phyloP scores from a whole-genome alignment of 2,888 invertebrate genomes.

The Ommatoiulus sabulosus region DNA sequence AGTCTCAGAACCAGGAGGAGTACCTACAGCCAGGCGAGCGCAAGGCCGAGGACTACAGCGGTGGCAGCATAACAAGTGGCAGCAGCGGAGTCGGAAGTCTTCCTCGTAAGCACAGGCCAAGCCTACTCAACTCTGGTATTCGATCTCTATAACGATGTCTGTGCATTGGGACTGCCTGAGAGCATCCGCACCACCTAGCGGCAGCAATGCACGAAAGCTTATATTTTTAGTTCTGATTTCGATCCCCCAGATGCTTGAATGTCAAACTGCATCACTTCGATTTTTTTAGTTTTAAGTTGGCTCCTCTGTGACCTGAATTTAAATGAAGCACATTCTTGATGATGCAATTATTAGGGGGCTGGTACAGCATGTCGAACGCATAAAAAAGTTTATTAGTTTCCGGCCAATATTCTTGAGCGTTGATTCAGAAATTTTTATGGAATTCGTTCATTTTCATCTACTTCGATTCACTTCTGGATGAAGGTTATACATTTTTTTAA shows the following conservation, averaged over 20 bases:
- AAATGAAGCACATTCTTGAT: neutral
- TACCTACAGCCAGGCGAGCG: constrained; percentile 64
- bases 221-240: neutral
- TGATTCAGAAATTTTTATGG: too few species aligned
- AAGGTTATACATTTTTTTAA: too few species aligned
- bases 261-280: neutral
- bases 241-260: neutral
- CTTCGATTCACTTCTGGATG: too few species aligned
- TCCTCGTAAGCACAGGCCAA: constrained; percentile 70
- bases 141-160: constrained; percentile 35
- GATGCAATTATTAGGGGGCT: neutral
- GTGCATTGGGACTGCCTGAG: neutral
- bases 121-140: constrained; percentile 62
- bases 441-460: too few species aligned
- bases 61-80: constrained; percentile 70
- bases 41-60: constrained; percentile 63
- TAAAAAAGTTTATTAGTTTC: too few species aligned
- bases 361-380: neutral
- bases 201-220: neutral
- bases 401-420: too few species aligned
- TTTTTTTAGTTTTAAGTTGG: neutral
- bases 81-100: constrained; percentile 89
- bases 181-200: neutral
- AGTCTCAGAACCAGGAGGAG: constrained; percentile 66
- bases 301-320: neutral